These are phyloP conservation scores for Meliscaeva auricollis DNA, from an alignment of 2,888 invertebrate genomes.

Conservation along the genomic window DNA sequence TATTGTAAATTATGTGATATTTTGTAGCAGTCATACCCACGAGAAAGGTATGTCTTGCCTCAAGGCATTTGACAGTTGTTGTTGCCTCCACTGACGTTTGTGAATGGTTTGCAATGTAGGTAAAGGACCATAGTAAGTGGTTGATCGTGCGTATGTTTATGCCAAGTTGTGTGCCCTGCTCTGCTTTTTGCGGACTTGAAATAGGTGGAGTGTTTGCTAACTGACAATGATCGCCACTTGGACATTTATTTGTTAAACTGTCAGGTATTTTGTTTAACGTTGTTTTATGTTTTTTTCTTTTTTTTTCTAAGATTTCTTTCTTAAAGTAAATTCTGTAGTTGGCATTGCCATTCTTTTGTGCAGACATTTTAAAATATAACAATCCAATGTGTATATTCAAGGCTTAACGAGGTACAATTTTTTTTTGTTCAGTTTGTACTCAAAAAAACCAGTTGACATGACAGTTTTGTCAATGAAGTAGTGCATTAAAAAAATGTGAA, in stretches of 20 bases:
- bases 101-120: slow-evolving; percentile 19
- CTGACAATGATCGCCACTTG: slow-evolving; percentile 49
- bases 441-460: slow-evolving; percentile 53
- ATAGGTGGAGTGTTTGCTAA: slow-evolving; percentile 43
- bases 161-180: background rate
- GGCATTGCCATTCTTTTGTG: slow-evolving; percentile 38
- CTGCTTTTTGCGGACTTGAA: slow-evolving; percentile 17
- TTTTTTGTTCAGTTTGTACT: background rate
- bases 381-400: slow-evolving; percentile 46
- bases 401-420: slow-evolving; percentile 47
- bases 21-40: background rate
- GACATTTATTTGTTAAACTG: slow-evolving; percentile 57
- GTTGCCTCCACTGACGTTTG: slow-evolving; percentile 20
- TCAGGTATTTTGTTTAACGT: slow-evolving; percentile 47
- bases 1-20: background rate
- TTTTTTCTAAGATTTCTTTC: background rate
- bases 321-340: slow-evolving; percentile 13
- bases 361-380: slow-evolving; percentile 45
- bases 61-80: slow-evolving; percentile 23
- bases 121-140: slow-evolving; percentile 22
- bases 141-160: background rate
- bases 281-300: slow-evolving; percentile 3
- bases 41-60: slow-evolving; percentile 24
- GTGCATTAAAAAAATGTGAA: background rate
- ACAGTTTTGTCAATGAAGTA: slow-evolving; percentile 63